phyloP scores from a whole-genome alignment of 2,888 invertebrate species.

The Drosophila yooni region DNA sequence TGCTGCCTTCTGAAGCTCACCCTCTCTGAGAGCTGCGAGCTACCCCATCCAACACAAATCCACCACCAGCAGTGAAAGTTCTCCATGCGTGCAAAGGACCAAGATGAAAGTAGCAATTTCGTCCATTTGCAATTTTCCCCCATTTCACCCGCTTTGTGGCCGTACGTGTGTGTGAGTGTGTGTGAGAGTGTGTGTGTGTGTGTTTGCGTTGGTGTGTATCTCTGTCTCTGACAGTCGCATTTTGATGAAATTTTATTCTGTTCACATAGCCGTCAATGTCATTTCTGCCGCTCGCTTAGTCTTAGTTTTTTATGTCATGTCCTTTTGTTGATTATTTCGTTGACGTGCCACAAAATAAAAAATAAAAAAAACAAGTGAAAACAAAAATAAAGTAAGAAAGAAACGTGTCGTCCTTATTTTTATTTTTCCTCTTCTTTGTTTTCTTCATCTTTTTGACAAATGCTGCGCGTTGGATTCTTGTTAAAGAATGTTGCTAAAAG shows the following conservation, averaged over 20 bases:
- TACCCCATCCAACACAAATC: conserved; percentile 18
- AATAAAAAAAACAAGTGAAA: background rate
- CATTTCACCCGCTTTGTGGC: conserved; percentile 31
- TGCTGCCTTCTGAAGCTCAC: conserved; percentile 20
- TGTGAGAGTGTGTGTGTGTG: conserved; percentile 9
- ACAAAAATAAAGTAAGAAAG: conserved; percentile 10
- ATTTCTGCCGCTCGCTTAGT: conserved; percentile 74
- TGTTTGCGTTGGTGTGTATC: conserved; percentile 28
- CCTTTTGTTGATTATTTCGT: conserved; percentile 81
- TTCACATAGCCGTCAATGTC: conserved; percentile 81
- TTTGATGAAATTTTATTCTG: conserved; percentile 80
- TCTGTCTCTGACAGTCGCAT: conserved; percentile 74
- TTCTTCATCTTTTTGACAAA: conserved; percentile 6
- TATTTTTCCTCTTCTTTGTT: background rate
- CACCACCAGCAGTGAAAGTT: conserved; percentile 71
- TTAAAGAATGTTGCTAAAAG: background rate
- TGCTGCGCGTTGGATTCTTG: background rate
- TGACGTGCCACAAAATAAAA: conserved; percentile 64
- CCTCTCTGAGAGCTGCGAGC: conserved; percentile 26
- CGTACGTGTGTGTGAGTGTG: conserved; percentile 7
- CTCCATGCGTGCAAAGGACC: conserved; percentile 69
- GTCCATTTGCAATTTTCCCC: conserved; percentile 77
- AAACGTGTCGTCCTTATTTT: conserved; percentile 5
- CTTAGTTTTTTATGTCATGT: conserved; percentile 57
- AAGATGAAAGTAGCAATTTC: conserved; percentile 78